Evolutionary conservation across 2,113 vertebrate genomes (phyloP), one percentile per base, ranked within the genome.

Genomic region (Bungarus multicinctus): DNA sequence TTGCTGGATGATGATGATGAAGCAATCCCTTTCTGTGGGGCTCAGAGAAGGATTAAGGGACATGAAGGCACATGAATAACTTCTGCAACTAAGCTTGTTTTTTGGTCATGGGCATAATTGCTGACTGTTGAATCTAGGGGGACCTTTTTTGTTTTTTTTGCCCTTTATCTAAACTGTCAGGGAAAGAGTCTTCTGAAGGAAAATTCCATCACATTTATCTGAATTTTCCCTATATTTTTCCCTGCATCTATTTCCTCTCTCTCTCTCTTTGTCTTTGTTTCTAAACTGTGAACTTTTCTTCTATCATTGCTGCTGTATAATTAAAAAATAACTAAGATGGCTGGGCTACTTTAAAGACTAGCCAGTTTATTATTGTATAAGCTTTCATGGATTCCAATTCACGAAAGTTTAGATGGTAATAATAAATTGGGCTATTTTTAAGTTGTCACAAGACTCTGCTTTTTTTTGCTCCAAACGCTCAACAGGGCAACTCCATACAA

Each of bases 41-140:
- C 81, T 90, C 0, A 0, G 43, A 58, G 86, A 27, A 74, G 86
- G 53, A 92, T 90, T 92, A 90, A 54, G 23, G 45, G 57, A 54
- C 43, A 55, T 91, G 69, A 92, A 81, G 54, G 43, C 92, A 52
- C 3, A 11, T 94, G 91, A 89, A 39, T 87, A 93, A 87, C 47
- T 57, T 90, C 91, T 93, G 25, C 60, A 34, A 34, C 88, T 90
- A 91, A 94, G 90, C 89, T 86, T 88, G 89, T 64, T 85, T 86
- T 85, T 74, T 89, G 86, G 25, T 90, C 23, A 16, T 74, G 60
- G 43, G 23, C 30, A 30, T 34, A 54, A 47, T 7, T 81, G 27
- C 27, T 85, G 39, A 23, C 52, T 92, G 60, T 18, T 45, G 52
- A 12, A 5, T 22, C 50, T 53, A 43, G 53, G 22, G 22, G 45